A percentile compares a stretch with the other conserved stretches of the same genome.
phyloP scores from a whole-genome alignment of 1,140 invertebrate genomes.

The Ceratosolen fusciceps region DNA sequence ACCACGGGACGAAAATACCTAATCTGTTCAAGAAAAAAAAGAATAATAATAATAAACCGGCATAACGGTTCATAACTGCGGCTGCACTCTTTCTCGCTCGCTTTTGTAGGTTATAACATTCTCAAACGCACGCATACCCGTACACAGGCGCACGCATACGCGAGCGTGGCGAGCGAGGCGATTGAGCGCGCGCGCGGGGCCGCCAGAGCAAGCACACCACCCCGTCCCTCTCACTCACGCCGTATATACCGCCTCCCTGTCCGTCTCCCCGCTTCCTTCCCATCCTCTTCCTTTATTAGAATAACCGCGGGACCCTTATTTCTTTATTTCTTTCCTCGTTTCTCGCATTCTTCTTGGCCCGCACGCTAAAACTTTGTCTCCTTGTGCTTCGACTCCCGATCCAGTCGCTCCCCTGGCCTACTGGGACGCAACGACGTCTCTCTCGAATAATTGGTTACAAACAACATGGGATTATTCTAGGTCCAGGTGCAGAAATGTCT shows the following conservation, averaged over 20 bases:
- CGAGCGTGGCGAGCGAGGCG: no score
- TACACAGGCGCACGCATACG: no score
- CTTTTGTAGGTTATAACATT: conserved; percentile 50
- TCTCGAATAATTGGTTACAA: conserved; percentile 13
- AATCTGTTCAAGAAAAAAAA: conserved; percentile 54
- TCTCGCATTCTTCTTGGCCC: background rate
- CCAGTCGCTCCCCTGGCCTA: conserved; percentile 10
- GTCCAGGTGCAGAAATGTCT: conserved; percentile 78
- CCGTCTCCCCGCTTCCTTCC: background rate
- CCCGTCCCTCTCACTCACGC: background rate
- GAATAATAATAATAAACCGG: conserved; percentile 47
- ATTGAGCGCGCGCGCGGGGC: background rate
- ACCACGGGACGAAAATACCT: conserved; percentile 58
- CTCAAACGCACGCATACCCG: conserved; percentile 16
- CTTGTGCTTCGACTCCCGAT: background rate
- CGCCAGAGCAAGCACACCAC: background rate
- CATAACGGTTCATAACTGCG: conserved; percentile 45
- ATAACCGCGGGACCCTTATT: background rate
- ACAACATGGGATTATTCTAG: conserved; percentile 45
- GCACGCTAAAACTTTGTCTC: background rate
- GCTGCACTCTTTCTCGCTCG: conserved; percentile 36
- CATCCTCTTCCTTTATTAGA: background rate
- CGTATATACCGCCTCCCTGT: background rate
- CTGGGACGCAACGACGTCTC: conserved; percentile 24
- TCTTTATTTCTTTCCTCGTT: conserved; percentile 19